Conservation (phyloP, 2,888 invertebrate species). For the Pristionchus entomophagus region DNA sequence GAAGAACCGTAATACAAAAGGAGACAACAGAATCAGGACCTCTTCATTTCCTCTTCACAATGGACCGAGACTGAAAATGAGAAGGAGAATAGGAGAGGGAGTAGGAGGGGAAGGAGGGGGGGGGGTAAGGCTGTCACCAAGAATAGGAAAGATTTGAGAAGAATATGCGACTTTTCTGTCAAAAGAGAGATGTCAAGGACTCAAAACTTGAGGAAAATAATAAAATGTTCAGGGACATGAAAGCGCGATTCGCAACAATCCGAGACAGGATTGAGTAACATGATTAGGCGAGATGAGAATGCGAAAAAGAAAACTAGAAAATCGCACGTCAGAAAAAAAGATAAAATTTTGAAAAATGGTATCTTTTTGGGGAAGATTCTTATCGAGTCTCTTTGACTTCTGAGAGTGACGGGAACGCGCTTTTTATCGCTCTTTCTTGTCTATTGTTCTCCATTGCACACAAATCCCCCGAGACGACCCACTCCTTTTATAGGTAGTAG, state of each 20-base stretch:
- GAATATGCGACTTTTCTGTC: neutral
- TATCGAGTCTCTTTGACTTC: neutral
- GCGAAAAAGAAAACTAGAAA: neutral
- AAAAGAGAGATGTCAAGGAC: neutral
- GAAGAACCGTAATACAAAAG: neutral
- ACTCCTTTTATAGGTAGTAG: neutral
- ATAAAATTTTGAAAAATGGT: neutral
- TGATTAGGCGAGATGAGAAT: neutral
- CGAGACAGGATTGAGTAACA: neutral
- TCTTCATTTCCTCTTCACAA: neutral
- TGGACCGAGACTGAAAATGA: neutral
- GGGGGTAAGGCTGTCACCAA: slow-evolving; percentile 7
- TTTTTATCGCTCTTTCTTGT: slow-evolving; percentile 27
- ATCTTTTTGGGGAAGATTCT: neutral
- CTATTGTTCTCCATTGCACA: neutral
- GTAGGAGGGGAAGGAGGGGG: too few relatives aligned
- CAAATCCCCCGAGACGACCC: neutral
- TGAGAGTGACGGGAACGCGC: slow-evolving; percentile 11
- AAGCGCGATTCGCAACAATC: neutral
- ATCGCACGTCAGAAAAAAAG: neutral
- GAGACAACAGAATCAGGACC: neutral
- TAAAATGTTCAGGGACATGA: neutral
- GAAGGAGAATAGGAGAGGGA: neutral
- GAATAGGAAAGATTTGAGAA: neutral
- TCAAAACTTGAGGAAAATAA: too few relatives aligned